These are phyloP conservation scores for Neuroterus valhalla DNA, from an alignment of 1,140 invertebrate species.

Conservation along the genomic window DNA sequence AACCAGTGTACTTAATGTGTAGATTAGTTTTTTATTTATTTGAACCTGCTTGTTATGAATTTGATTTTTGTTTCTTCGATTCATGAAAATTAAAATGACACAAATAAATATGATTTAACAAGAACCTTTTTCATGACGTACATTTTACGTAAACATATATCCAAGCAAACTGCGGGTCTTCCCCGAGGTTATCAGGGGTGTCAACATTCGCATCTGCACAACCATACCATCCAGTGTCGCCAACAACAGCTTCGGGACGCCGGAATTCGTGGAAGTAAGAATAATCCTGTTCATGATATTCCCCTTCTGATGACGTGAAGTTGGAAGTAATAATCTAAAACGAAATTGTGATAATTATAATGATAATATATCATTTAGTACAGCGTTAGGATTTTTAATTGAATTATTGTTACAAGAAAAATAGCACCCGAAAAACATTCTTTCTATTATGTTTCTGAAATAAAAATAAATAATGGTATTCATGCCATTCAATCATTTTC, in stretches of 20 bases:
- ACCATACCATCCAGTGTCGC: constrained; percentile 79
- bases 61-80: no score
- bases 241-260: constrained; percentile 49
- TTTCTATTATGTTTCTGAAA: no score
- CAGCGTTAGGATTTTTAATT: no score
- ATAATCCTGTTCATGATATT: constrained; percentile 22
- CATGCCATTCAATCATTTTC: no score
- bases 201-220: constrained; percentile 73
- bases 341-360: constrained; percentile 28
- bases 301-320: background rate
- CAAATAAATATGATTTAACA: background rate
- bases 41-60: no score
- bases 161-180: constrained; percentile 67
- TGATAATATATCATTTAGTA: no score
- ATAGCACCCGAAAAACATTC: no score
- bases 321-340: constrained; percentile 36
- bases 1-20: no score
- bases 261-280: constrained; percentile 45
- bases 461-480: no score
- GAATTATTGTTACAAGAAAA: no score
- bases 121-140: constrained; percentile 63
- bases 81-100: background rate
- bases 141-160: constrained; percentile 82
- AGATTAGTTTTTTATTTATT: no score
- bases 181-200: constrained; percentile 58